These are phyloP conservation scores for Prionailurus viverrinus DNA, from an alignment of 2,113 vertebrate species.

Conservation along the genomic window DNA sequence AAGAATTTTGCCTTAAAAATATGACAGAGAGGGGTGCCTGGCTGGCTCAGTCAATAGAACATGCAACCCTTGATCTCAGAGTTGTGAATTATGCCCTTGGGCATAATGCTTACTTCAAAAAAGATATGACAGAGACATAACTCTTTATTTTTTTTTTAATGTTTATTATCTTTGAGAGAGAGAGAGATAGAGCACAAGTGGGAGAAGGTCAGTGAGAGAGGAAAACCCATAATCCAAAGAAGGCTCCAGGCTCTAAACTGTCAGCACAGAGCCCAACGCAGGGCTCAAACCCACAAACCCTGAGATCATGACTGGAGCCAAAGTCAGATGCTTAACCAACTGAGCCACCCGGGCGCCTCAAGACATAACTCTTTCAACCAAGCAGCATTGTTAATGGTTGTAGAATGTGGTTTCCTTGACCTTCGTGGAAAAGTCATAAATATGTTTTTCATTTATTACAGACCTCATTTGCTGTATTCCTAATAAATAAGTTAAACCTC, in stretches of 20 bases:
- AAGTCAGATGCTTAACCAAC: no score
- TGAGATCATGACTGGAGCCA: no score
- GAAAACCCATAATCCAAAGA: no score
- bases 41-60: neutral
- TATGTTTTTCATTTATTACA: conserved; percentile 75
- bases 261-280: no score
- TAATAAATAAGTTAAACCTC: conserved; percentile 62
- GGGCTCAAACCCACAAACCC: no score
- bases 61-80: neutral
- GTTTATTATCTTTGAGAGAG: no score
- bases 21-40: neutral
- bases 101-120: neutral
- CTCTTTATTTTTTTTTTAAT: neutral
- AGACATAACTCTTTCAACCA: conserved; percentile 32
- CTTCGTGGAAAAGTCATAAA: conserved; percentile 58
- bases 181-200: neutral
- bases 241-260: no score
- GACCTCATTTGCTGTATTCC: conserved; percentile 50
- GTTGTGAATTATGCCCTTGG: neutral
- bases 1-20: conserved; percentile 21
- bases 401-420: conserved; percentile 56
- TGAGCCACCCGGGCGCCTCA: no score
- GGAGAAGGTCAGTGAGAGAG: no score
- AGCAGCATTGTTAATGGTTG: conserved; percentile 60
- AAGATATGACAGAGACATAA: neutral